phyloP scores from a whole-genome alignment of 2,888 invertebrate species.

The Rhogogaster chlorosoma region DNA sequence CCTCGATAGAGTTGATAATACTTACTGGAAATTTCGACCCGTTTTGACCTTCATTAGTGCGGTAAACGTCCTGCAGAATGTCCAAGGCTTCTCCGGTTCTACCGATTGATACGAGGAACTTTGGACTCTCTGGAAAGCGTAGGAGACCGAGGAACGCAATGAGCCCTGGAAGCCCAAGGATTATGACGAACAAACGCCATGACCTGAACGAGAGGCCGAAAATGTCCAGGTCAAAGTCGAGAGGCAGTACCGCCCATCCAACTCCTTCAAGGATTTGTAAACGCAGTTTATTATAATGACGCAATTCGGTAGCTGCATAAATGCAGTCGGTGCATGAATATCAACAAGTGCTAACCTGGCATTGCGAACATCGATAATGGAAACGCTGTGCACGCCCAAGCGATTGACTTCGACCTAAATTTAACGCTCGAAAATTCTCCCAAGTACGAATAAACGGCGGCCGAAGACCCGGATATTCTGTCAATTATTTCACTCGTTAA shows the following conservation, averaged over 20 bases:
- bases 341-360: conserved; percentile 61
- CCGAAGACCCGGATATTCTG: conserved; percentile 78
- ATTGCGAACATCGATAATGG: conserved; percentile 72
- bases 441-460: conserved; percentile 79
- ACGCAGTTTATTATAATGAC: background rate
- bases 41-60: conserved; percentile 54
- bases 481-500: background rate
- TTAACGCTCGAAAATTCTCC: conserved; percentile 79
- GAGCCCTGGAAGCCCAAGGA: conserved; percentile 72
- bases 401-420: conserved; percentile 77
- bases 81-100: conserved; percentile 66
- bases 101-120: conserved; percentile 69
- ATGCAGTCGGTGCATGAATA: conserved; percentile 1
- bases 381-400: conserved; percentile 73
- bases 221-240: conserved; percentile 69
- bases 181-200: conserved; percentile 73
- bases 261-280: conserved; percentile 58
- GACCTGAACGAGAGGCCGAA: conserved; percentile 71
- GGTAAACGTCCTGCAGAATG: conserved; percentile 67
- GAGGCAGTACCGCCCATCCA: conserved; percentile 73
- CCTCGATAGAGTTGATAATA: background rate
- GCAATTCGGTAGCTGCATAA: background rate
- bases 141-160: conserved; percentile 68
- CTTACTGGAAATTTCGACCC: conserved; percentile 55
- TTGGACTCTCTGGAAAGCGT: conserved; percentile 74